Evolutionary conservation across 2,113 vertebrate genomes (phyloP), one percentile per base, ranked within the genome.

Genomic region (Piliocolobus tephrosceles): DNA sequence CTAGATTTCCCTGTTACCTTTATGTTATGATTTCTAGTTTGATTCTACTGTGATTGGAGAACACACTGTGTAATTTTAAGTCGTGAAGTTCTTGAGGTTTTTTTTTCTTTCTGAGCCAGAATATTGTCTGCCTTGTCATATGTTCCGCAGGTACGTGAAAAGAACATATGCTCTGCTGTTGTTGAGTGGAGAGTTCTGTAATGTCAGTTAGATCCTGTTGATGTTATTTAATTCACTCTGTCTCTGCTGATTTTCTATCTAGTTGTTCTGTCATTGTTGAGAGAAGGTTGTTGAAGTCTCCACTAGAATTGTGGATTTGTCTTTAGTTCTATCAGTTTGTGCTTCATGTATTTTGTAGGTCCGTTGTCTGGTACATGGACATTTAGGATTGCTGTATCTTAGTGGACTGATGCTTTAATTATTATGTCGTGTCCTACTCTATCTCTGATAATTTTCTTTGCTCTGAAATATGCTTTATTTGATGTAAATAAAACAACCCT

Each of bases 311-410:
- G 25, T 38, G 75, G 40, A 8, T 30, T 58, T 80, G 61, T 23
- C 22, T 22, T 0, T 18, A 58, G 35, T 18, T 25, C 76, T 35
- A 0, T 30, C 12, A 1, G 13, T 50, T 17, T 40, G 76, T 2
- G 8, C 35, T 40, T 38, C 18, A 2, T 12, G 0, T 6, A 2
- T 38, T 38, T 73, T 20, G 25, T 78, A 40, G 35, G 27, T 40
- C 64, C 11, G 4, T 50, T 40, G 35, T 32, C 13, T 52, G 25
- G 47, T 6, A 18, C 18, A 2, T n/a, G 17, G 17, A 12, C 8
- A 1, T 11, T n/a, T 32, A 18, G 35, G 40, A 18, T 25, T 1
- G 18, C 52, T 10, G 0, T 35, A 7, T 45, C 47, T 70, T 40
- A 23, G 68, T 30, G 38, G 27, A 18, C 3, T 68, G 13, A 76